Percentiles rank a stretch among this genome's conserved stretches.
These are phyloP conservation scores for Anagrus nilaparvatae DNA, from an alignment of 1,140 invertebrate species.

Conservation along the genomic window DNA sequence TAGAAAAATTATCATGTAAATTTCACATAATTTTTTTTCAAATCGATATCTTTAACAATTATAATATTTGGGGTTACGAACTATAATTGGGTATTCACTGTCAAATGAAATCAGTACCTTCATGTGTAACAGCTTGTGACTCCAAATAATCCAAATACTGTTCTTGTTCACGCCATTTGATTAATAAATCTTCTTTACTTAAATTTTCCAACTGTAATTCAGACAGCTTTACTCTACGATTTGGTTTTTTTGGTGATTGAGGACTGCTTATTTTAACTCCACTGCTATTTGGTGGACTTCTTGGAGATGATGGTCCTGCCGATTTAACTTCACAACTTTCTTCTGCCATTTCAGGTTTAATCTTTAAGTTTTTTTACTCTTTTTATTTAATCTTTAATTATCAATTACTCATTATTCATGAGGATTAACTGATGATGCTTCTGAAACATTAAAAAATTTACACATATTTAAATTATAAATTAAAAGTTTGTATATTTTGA, in stretches of 20 bases:
- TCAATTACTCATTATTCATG: too few species aligned
- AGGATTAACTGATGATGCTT: too few species aligned
- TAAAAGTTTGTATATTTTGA: too few species aligned
- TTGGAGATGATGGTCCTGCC: slow-evolving; percentile 32
- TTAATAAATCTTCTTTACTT: slow-evolving; percentile 43
- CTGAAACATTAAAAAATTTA: too few species aligned
- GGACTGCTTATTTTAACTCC: slow-evolving; percentile 27
- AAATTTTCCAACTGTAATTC: slow-evolving; percentile 41
- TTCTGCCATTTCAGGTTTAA: slow-evolving; percentile 37
- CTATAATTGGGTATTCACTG: slow-evolving; percentile 32
- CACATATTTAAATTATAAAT: too few species aligned
- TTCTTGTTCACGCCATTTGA: slow-evolving; percentile 46
- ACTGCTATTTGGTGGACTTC: slow-evolving; percentile 28
- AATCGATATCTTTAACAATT: too few species aligned
- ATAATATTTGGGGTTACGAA: too few species aligned
- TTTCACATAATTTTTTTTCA: too few species aligned
- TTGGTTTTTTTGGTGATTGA: slow-evolving; percentile 31
- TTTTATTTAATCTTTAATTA: not conserved
- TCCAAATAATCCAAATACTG: slow-evolving; percentile 45
- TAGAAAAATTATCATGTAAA: too few species aligned
- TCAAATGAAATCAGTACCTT: slow-evolving; percentile 42
- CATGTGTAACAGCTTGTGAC: slow-evolving; percentile 39
- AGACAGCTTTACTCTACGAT: slow-evolving; percentile 39
- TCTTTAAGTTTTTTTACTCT: not conserved
- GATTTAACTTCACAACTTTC: slow-evolving; percentile 34